These are phyloP conservation scores for Fragum whitleyi DNA, from an alignment of 2,888 invertebrate genomes.

Conservation along the genomic window DNA sequence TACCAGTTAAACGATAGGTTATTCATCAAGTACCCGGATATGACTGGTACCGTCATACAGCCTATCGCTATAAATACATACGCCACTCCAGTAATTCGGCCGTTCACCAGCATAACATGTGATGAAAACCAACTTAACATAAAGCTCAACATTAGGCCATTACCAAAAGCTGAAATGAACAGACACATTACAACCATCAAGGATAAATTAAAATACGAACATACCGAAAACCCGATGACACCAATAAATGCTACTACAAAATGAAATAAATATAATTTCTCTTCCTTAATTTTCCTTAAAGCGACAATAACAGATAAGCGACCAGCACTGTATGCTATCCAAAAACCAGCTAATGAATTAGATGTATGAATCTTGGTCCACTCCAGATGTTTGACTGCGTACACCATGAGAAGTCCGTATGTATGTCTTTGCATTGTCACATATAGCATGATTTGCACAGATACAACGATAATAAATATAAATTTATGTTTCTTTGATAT, in stretches of 20 bases:
- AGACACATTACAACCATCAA: neutral
- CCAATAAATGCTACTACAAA: neutral
- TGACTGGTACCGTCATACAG: conserved; percentile 5
- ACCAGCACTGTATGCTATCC: neutral
- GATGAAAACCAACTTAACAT: conserved; percentile 15
- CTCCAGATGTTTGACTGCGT: neutral
- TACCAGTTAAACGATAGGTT: neutral
- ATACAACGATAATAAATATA: neutral
- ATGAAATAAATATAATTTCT: neutral
- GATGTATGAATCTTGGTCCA: conserved; percentile 9
- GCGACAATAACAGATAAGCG: neutral
- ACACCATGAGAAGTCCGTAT: conserved; percentile 7
- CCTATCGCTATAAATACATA: conserved; percentile 21
- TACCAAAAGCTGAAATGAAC: conserved; percentile 1
- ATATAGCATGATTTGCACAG: conserved; percentile 8
- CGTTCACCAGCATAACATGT: neutral
- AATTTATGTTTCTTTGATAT: neutral
- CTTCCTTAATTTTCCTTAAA: neutral
- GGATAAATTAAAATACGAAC: neutral
- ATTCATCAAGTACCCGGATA: conserved; percentile 15
- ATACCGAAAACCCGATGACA: neutral
- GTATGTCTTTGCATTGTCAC: conserved; percentile 10
- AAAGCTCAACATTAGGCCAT: neutral
- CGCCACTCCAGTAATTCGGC: neutral
- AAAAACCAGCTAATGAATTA: neutral